These are phyloP conservation scores for Drosophila pseudoobscura DNA, from an alignment of 1,140 invertebrate species.

Conservation along the genomic window DNA sequence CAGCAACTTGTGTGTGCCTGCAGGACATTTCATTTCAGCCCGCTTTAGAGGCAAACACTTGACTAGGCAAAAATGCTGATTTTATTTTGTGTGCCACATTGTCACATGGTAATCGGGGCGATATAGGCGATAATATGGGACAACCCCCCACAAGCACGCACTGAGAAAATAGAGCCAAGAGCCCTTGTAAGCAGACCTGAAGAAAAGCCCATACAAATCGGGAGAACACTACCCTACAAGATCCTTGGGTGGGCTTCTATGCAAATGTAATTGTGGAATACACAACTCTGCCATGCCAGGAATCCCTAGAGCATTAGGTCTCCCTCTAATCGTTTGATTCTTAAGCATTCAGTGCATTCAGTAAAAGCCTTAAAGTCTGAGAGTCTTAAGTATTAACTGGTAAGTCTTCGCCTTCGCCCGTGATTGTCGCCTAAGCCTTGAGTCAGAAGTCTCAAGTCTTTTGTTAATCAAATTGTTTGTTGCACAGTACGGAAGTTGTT, in stretches of 20 bases:
- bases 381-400: no score
- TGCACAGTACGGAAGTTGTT: constrained; percentile 6
- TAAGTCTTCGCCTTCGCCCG: no score
- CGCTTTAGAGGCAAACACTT: constrained; percentile 33
- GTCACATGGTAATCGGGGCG: constrained; percentile 74
- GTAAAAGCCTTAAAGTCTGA: no score
- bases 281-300: neutral
- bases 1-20: constrained; percentile 36
- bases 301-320: no score
- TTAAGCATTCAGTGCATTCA: no score
- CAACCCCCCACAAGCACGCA: neutral
- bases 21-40: constrained; percentile 42
- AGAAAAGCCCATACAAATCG: neutral
- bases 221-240: constrained; percentile 1
- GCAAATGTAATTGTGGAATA: constrained; percentile 15
- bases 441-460: no score
- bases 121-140: constrained; percentile 61
- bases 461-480: neutral
- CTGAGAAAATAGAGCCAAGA: constrained; percentile 23
- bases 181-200: constrained; percentile 35
- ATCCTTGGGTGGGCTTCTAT: neutral
- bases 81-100: constrained; percentile 75
- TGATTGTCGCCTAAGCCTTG: neutral
- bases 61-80: constrained; percentile 71
- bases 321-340: no score